phyloP scores from a whole-genome alignment of 2,888 invertebrate genomes.

The Cheilosia variabilis region DNA sequence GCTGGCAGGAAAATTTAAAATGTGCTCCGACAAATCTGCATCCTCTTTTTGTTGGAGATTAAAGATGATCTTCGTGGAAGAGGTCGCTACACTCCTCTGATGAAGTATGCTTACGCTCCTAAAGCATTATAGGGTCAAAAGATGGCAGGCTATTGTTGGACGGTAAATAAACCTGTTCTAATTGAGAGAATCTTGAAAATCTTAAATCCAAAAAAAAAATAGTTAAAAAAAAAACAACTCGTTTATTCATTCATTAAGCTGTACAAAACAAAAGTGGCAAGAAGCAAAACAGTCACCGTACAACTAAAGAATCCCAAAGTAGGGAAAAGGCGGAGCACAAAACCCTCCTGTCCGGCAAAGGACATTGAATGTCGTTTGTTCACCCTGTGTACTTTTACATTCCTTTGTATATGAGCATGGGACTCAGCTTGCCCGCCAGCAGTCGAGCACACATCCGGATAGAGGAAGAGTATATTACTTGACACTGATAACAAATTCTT shows the following conservation, averaged over 20 bases:
- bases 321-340: conserved; percentile 27
- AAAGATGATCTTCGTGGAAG: no score
- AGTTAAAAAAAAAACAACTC: not conserved
- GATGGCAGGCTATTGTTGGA: no score
- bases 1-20: no score
- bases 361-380: conserved; percentile 58
- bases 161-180: no score
- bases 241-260: conserved; percentile 58
- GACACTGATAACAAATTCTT: conserved; percentile 53
- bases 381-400: conserved; percentile 21
- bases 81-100: no score
- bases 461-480: conserved; percentile 45
- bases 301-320: conserved; percentile 28
- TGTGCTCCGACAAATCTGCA: no score
- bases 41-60: no score
- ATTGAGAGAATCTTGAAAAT: no score
- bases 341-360: conserved; percentile 49
- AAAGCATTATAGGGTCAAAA: no score
- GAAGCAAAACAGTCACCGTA: conserved; percentile 34
- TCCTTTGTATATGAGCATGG: conserved; percentile 20
- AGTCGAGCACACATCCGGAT: conserved; percentile 13
- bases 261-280: conserved; percentile 23
- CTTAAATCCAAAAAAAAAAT: not conserved
- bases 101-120: no score
- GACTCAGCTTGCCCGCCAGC: conserved; percentile 10